phyloP scores from a whole-genome alignment of 2,888 invertebrate species.

The Hirtodrosophila cameraria region DNA sequence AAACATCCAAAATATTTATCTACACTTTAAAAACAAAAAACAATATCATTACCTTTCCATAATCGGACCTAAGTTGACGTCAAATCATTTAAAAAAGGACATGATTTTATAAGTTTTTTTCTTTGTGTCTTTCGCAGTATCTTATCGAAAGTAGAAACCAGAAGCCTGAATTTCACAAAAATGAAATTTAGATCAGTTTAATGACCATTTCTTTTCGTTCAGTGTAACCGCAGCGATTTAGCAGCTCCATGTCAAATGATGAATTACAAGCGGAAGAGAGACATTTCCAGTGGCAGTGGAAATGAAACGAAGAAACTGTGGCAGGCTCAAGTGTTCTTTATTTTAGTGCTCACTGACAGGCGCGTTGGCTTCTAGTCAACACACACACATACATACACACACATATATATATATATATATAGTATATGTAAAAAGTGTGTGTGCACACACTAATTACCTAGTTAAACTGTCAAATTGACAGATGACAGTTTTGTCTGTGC shows the following conservation, averaged over 20 bases:
- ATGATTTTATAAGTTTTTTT: too few relatives aligned
- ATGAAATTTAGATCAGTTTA: too few relatives aligned
- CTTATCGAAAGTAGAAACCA: too few relatives aligned
- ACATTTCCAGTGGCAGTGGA: constrained; percentile 70
- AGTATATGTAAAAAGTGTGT: constrained; percentile 21
- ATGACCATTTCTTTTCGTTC: neutral
- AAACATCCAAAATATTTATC: too few relatives aligned
- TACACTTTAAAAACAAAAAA: too few relatives aligned
- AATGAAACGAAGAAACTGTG: constrained; percentile 57
- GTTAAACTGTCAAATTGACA: constrained; percentile 83
- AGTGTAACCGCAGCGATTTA: constrained; percentile 6
- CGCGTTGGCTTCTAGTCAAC: constrained; percentile 32
- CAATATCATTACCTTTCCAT: too few relatives aligned
- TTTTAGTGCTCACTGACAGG: constrained; percentile 74
- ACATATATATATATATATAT: constrained; percentile 5
- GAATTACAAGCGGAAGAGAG: constrained; percentile 83
- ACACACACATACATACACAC: constrained; percentile 14
- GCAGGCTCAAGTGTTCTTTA: constrained; percentile 71
- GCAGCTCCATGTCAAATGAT: constrained; percentile 75
- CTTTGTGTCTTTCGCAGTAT: too few relatives aligned
- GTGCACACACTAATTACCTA: constrained; percentile 79
- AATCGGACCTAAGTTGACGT: too few relatives aligned
- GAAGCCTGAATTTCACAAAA: too few relatives aligned
- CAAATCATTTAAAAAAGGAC: too few relatives aligned
- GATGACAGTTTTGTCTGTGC: constrained; percentile 78